Conservation (phyloP, 2,888 invertebrate genomes). For the Caenorhabditis sinica region DNA sequence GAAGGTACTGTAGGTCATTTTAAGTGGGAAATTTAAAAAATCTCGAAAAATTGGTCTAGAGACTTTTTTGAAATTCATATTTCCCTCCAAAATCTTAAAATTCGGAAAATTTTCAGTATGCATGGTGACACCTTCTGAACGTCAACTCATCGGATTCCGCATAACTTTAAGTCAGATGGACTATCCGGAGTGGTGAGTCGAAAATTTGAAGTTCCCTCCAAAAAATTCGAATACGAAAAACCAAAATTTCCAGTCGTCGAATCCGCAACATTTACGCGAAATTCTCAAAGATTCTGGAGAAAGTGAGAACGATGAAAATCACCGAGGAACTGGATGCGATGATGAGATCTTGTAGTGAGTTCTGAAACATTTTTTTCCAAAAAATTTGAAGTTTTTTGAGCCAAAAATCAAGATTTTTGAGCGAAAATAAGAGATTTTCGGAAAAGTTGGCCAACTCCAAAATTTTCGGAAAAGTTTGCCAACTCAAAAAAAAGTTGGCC, state of each 20-base stretch:
- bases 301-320: constrained; percentile 31
- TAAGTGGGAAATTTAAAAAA: constrained; percentile 3
- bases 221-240: background rate
- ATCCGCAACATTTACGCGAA: constrained; percentile 32
- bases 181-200: constrained; percentile 12
- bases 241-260: constrained; percentile 16
- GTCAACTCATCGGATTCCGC: constrained; percentile 57
- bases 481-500: background rate
- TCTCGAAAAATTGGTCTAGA: background rate
- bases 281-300: constrained; percentile 43
- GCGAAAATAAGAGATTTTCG: background rate
- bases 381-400: background rate
- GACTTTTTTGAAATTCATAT: background rate
- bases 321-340: constrained; percentile 8
- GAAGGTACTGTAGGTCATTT: constrained; percentile 12
- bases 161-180: constrained; percentile 27
- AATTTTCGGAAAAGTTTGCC: background rate
- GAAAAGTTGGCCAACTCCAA: background rate
- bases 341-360: constrained; percentile 46
- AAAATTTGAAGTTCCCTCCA: too few species aligned
- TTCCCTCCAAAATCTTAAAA: background rate
- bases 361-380: background rate
- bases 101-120: constrained; percentile 45
- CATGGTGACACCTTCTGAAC: constrained; percentile 36
- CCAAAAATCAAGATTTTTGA: too few species aligned